Evolutionary conservation across 2,888 invertebrate genomes (phyloP), one percentile per base, ranked within the genome.

Genomic region (Deilephila elpenor): DNA sequence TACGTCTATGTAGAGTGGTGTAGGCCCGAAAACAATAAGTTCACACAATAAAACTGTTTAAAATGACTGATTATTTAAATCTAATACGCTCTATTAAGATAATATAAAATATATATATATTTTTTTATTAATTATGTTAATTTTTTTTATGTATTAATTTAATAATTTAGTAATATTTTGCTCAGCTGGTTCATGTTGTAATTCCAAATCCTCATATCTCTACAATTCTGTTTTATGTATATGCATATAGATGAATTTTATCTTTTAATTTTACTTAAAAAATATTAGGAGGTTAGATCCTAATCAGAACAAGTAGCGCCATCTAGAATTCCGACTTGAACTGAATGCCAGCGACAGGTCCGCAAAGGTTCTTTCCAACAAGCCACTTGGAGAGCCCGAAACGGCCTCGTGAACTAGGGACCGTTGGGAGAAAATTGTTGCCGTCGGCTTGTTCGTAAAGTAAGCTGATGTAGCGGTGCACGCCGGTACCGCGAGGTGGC

Each of bases 371-470:
- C 78, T 93, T 93, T 72, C 93, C 93, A 14, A 88, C 83, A 5
- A 94, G 84, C 94, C 94, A 94, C 80, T 90, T 89, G 3, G 89
- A 84, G 1, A 94, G 88, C 14, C 77, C 75, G 78, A 94, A 93
- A 0, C 92, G 89, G 59, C 84, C 86, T 19, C 93, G 87, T 8
- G 89, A 82, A 34, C 87, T 80, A 11, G 92, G 92, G 34, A 92
- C 91, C 6, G 81, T 83, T 1, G 94, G 93, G 20, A 93, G 76
- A 75, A 93, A 94, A 78, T 91, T 93, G 83, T 93, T 93, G 44
- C 94, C 94, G 67, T 94, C 94, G 0, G 80, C 84, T 79, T 95
- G 95, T 78, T 94, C 93, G 78, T 90, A 95, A 1, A 95, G 84
- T 34, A 95, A 75, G 78, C 88, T 88, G 44, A 94, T 82, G 87